phyloP scores from a whole-genome alignment of 2,888 invertebrate genomes.

The Augiades crinisus region DNA sequence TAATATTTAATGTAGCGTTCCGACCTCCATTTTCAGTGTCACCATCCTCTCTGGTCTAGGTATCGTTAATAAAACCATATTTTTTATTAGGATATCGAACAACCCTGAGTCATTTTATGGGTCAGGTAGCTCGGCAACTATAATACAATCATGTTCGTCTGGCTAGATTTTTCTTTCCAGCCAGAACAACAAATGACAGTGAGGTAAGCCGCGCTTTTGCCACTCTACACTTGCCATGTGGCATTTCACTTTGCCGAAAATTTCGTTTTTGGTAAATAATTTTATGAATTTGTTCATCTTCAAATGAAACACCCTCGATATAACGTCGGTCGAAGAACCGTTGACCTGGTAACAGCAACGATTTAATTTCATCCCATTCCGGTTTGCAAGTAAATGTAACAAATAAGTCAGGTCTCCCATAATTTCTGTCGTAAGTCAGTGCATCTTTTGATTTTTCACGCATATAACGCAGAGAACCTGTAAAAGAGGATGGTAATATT shows the following conservation, averaged over 20 bases:
- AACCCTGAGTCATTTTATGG: slow-evolving; percentile 22
- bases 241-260: slow-evolving; percentile 29
- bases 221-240: slow-evolving; percentile 32
- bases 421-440: slow-evolving; percentile 20
- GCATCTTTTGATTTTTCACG: slow-evolving; percentile 21
- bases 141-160: slow-evolving; percentile 29
- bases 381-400: slow-evolving; percentile 18
- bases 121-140: slow-evolving; percentile 6
- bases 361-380: slow-evolving; percentile 33
- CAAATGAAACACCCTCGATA: slow-evolving; percentile 34
- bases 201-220: slow-evolving; percentile 34
- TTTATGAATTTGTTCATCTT: slow-evolving; percentile 34
- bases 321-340: slow-evolving; percentile 32
- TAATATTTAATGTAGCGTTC: neutral
- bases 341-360: slow-evolving; percentile 28
- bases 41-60: slow-evolving; percentile 33
- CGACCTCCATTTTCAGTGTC: slow-evolving; percentile 36
- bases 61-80: slow-evolving; percentile 37
- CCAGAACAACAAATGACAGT: slow-evolving; percentile 32
- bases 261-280: slow-evolving; percentile 26
- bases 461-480: slow-evolving; percentile 17
- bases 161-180: slow-evolving; percentile 28
- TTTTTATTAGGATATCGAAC: slow-evolving; percentile 28
- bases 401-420: slow-evolving; percentile 18
- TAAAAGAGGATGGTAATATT: slow-evolving; percentile 26